Conservation (phyloP, 2,113 vertebrate species). For the Pachypanchax playfairii region DNA sequence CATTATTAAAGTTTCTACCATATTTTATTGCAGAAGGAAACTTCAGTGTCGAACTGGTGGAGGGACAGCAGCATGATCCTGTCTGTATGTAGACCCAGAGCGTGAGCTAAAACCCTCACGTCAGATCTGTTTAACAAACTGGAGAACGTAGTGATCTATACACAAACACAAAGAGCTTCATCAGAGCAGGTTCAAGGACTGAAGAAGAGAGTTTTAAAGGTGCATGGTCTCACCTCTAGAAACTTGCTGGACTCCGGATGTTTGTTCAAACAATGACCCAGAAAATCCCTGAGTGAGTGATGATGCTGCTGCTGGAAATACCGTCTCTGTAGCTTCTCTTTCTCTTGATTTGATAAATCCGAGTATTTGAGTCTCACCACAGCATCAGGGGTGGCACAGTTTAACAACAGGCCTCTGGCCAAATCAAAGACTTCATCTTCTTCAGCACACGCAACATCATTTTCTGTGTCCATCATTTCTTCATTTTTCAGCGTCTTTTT, state of each 20-base stretch:
- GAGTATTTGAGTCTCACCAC: conserved; percentile 76
- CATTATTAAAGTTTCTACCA: conserved; percentile 48
- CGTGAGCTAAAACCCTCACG: conserved; percentile 54
- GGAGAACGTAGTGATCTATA: conserved; percentile 79
- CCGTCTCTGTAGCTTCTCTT: conserved; percentile 56
- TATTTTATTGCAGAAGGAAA: conserved; percentile 79
- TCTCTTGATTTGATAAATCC: conserved; percentile 67
- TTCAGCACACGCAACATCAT: conserved; percentile 11
- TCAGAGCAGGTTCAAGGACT: too few relatives aligned
- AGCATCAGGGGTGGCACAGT: conserved; percentile 79
- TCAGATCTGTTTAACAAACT: conserved; percentile 78
- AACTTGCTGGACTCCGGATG: conserved; percentile 55
- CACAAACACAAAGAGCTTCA: conserved; percentile 7
- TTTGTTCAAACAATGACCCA: conserved; percentile 55
- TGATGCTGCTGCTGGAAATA: conserved; percentile 78
- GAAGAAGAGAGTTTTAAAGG: neutral
- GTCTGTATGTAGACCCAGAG: conserved; percentile 55
- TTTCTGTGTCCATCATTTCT: conserved; percentile 32
- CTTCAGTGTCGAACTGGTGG: conserved; percentile 82
- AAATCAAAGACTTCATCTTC: conserved; percentile 68
- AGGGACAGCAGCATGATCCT: conserved; percentile 73
- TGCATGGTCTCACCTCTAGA: conserved; percentile 67
- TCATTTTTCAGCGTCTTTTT: conserved; percentile 5
- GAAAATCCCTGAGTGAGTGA: conserved; percentile 70
- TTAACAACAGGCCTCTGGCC: conserved; percentile 76